These are phyloP conservation scores for Graptemys geographica DNA, from an alignment of 2,797 vertebrate genomes.

Conservation along the genomic window DNA sequence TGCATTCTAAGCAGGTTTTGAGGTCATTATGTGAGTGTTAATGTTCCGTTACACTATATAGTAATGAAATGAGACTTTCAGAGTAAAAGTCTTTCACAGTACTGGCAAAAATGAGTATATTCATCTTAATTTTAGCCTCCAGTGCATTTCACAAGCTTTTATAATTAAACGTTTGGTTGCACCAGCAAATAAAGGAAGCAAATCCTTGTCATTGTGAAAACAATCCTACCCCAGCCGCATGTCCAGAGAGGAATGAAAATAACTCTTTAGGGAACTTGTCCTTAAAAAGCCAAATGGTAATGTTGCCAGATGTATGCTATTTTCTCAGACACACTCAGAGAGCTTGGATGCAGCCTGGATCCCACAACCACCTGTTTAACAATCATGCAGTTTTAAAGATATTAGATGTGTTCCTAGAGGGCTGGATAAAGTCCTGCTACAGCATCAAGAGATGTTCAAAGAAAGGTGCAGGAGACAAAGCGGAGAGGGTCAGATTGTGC, in stretches of 20 bases:
- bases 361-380: not conserved
- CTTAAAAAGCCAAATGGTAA: conserved; percentile 9
- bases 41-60: conserved; percentile 74
- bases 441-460: not conserved
- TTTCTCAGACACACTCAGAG: not conserved
- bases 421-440: not conserved
- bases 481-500: not conserved
- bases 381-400: not conserved
- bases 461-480: not conserved
- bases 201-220: conserved; percentile 49
- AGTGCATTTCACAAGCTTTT: conserved; percentile 75
- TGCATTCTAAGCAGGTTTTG: conserved; percentile 75
- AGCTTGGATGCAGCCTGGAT: not conserved
- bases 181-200: conserved; percentile 67
- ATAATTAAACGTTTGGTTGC: conserved; percentile 82
- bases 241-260: not conserved
- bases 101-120: conserved; percentile 78
- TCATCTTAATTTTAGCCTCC: conserved; percentile 80
- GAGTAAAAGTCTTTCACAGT: conserved; percentile 67
- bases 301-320: conserved; percentile 28
- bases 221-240: conserved; percentile 17
- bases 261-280: not conserved
- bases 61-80: conserved; percentile 79
- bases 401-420: not conserved
- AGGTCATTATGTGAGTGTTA: conserved; percentile 75